These are phyloP conservation scores for Trichonephila clavipes DNA, from an alignment of 1,140 invertebrate genomes.

Conservation along the genomic window DNA sequence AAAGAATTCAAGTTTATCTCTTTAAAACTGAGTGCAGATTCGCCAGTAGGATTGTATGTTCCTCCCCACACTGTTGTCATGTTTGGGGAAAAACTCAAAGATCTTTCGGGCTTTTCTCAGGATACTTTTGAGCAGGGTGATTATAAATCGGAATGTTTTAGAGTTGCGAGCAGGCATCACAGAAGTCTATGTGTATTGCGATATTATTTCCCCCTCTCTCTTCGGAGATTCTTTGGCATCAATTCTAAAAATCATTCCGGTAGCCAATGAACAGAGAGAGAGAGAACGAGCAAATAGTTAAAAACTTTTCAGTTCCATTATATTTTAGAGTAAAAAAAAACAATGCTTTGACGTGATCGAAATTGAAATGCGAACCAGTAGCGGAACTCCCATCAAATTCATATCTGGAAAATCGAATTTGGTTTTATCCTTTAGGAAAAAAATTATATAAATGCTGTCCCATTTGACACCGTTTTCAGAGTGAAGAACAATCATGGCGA, in stretches of 20 bases:
- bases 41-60: not conserved
- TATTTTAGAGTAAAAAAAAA: too few relatives aligned
- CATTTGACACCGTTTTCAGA: too few relatives aligned
- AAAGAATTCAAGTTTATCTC: not conserved
- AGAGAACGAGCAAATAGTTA: not conserved
- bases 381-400: too few relatives aligned
- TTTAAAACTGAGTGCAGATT: not conserved
- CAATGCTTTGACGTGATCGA: too few relatives aligned
- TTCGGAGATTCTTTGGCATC: not conserved
- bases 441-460: too few relatives aligned
- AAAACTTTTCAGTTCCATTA: slow-evolving; percentile 11
- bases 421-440: too few relatives aligned
- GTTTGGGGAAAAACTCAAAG: too few relatives aligned
- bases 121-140: not conserved
- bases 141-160: not conserved
- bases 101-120: not conserved
- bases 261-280: not conserved
- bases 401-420: too few relatives aligned
- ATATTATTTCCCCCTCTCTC: not conserved
- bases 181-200: slow-evolving; percentile 11
- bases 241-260: not conserved
- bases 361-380: too few relatives aligned
- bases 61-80: not conserved
- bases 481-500: too few relatives aligned
- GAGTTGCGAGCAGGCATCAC: not conserved